Conservation (phyloP, 1,140 invertebrate genomes). For the Carposina sasakii region DNA sequence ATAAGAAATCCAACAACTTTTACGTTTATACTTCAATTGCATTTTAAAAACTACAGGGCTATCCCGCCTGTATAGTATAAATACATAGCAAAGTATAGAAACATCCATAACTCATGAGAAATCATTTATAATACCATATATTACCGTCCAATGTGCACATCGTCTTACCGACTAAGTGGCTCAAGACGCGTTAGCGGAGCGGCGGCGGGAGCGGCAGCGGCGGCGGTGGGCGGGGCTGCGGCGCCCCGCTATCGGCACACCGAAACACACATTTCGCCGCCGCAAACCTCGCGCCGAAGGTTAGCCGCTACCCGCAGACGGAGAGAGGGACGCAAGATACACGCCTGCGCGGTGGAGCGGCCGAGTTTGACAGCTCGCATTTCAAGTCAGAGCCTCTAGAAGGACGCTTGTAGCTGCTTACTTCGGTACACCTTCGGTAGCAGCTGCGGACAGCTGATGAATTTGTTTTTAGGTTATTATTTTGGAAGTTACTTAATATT, state of each 20-base stretch:
- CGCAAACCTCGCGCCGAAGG: constrained; percentile 68
- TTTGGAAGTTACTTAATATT: too few species aligned
- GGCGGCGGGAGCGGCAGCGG: constrained; percentile 28
- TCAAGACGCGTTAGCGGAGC: constrained; percentile 67
- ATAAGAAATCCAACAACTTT: not conserved
- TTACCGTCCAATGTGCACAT: constrained; percentile 54
- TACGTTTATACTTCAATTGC: constrained; percentile 2
- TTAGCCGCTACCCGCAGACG: constrained; percentile 69
- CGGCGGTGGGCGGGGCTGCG: constrained; percentile 39
- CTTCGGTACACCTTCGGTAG: too few species aligned
- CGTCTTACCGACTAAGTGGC: constrained; percentile 69
- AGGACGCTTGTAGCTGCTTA: too few species aligned
- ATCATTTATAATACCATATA: too few species aligned
- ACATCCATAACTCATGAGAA: too few species aligned
- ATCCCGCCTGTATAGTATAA: too few species aligned
- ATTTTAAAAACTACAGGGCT: too few species aligned
- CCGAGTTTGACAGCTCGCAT: constrained; percentile 60
- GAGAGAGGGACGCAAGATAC: constrained; percentile 39
- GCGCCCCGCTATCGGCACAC: constrained; percentile 67
- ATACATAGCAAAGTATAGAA: too few species aligned
- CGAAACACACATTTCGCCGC: constrained; percentile 71
- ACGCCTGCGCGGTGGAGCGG: constrained; percentile 49
- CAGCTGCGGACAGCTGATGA: too few species aligned
- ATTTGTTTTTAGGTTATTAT: too few species aligned
- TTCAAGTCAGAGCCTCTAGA: too few species aligned